Conservation (phyloP, 2,797 vertebrate genomes). For the Sebastes hubbsi region DNA sequence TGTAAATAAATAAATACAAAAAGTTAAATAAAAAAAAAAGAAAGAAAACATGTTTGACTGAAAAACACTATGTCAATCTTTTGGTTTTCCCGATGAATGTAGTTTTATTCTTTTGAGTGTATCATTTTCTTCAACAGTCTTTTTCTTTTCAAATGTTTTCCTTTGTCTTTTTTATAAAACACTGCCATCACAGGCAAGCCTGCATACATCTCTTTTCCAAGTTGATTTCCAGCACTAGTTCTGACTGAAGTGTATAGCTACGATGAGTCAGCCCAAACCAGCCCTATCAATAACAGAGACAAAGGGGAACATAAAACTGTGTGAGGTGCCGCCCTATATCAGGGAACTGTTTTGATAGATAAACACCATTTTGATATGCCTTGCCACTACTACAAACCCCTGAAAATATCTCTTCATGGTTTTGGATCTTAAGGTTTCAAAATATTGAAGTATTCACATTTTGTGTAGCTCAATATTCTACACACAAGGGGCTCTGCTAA, state of each 20-base stretch:
- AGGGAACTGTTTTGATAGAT: not conserved
- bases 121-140: not conserved
- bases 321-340: not conserved
- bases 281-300: slow-evolving; percentile 17
- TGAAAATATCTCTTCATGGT: not conserved
- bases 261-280: slow-evolving; percentile 21
- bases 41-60: not conserved
- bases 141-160: not conserved
- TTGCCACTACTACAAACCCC: not conserved
- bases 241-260: slow-evolving; percentile 8
- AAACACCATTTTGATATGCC: not conserved
- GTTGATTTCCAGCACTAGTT: slow-evolving; percentile 11
- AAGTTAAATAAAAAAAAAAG: not conserved
- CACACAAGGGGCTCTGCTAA: not conserved
- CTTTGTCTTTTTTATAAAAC: not conserved
- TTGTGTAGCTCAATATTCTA: not conserved
- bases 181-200: not conserved
- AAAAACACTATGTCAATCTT: not conserved
- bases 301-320: slow-evolving; percentile 5
- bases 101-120: not conserved
- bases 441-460: not conserved
- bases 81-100: not conserved
- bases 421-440: not conserved
- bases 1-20: not conserved
- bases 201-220: not conserved